Conservation (phyloP, 2,888 invertebrate genomes). For the Tetranychus piercei region DNA sequence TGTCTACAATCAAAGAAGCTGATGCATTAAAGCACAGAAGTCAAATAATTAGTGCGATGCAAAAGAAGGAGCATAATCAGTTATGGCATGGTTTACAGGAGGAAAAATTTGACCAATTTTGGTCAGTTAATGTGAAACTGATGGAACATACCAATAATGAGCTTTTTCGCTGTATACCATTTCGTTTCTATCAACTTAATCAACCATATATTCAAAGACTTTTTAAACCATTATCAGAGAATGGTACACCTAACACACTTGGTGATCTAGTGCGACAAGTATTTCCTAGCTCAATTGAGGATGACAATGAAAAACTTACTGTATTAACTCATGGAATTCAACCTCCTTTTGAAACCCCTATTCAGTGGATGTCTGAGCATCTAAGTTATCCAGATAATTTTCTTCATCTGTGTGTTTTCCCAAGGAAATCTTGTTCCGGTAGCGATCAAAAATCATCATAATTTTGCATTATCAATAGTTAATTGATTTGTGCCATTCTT, state of each 20-base stretch:
- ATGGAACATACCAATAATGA: constrained; percentile 70
- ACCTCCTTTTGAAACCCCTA: constrained; percentile 65
- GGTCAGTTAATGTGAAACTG: constrained; percentile 83
- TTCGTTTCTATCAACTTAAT: constrained; percentile 43
- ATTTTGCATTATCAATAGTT: not conserved
- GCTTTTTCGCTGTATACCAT: constrained; percentile 70
- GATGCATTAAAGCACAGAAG: constrained; percentile 90
- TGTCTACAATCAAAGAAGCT: constrained; percentile 90
- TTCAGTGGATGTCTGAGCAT: constrained; percentile 94
- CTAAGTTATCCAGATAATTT: constrained; percentile 97
- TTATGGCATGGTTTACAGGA: constrained; percentile 83
- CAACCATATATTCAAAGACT: constrained; percentile 5
- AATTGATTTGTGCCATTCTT: not conserved
- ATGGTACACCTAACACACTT: constrained; percentile 4
- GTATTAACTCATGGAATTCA: constrained; percentile 73
- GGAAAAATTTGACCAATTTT: constrained; percentile 97
- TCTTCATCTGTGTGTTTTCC: constrained; percentile 48
- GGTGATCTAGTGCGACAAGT: constrained; percentile 13
- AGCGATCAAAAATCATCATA: constrained; percentile 24
- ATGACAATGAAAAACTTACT: not conserved
- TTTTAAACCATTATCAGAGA: constrained; percentile 16
- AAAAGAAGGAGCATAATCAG: constrained; percentile 88
- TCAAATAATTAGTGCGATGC: constrained; percentile 71
- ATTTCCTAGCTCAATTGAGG: not conserved
- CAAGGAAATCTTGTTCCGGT: not conserved